These are phyloP conservation scores for Syngnathus scovelli DNA, from an alignment of 2,113 vertebrate genomes.

Conservation along the genomic window DNA sequence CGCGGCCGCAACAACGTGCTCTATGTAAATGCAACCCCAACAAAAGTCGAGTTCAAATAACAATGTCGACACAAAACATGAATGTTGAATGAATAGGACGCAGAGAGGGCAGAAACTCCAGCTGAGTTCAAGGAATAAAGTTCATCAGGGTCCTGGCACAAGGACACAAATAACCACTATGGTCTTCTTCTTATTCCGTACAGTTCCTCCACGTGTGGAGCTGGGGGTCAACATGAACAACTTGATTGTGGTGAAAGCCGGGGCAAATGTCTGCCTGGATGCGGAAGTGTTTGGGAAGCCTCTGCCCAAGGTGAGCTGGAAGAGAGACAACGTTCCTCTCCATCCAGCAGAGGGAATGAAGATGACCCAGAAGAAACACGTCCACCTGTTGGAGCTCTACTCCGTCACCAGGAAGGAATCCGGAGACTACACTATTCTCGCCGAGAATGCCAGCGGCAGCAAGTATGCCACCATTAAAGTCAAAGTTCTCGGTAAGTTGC, in stretches of 20 bases:
- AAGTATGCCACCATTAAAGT: conserved; percentile 92
- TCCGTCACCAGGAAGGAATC: conserved; percentile 90
- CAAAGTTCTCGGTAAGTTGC: conserved; percentile 87
- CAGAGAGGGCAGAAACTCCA: no score
- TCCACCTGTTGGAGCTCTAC: conserved; percentile 85
- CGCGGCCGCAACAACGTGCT: no score
- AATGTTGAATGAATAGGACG: no score
- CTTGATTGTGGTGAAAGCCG: conserved; percentile 89
- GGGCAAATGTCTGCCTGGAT: conserved; percentile 84
- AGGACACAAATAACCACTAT: neutral
- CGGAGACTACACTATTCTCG: conserved; percentile 91
- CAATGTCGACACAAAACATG: no score
- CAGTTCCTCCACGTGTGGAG: conserved; percentile 93
- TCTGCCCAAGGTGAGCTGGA: conserved; percentile 87
- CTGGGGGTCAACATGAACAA: conserved; percentile 88
- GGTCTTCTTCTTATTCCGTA: neutral
- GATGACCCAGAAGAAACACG: conserved; percentile 81
- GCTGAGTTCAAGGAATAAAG: no score
- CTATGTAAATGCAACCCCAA: no score
- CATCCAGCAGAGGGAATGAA: conserved; percentile 86
- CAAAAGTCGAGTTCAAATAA: no score
- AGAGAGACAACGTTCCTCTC: conserved; percentile 76
- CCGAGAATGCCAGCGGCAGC: conserved; percentile 87
- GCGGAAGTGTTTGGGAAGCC: conserved; percentile 94
- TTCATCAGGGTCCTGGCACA: neutral